Conservation (phyloP, 2,888 invertebrate species). For the Thalpophila matura region DNA sequence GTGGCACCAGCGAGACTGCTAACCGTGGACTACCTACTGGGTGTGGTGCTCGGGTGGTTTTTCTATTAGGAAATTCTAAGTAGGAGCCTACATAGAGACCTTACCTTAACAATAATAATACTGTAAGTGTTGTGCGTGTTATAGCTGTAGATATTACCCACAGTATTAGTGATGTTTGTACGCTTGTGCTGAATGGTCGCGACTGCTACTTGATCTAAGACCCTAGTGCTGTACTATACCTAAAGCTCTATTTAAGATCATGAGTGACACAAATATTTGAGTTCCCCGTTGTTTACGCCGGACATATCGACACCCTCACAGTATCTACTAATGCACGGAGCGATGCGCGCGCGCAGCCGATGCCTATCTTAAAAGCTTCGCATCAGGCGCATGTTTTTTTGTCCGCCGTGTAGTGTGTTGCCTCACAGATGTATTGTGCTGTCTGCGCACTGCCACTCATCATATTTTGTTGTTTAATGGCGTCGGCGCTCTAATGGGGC, state of each 20-base stretch:
- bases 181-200: too few relatives aligned
- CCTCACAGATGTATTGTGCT: slow-evolving; percentile 48
- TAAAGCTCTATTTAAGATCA: slow-evolving; percentile 9
- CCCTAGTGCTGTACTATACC: background rate
- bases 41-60: too few relatives aligned
- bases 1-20: too few relatives aligned
- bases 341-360: slow-evolving; percentile 50
- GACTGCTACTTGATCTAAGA: too few relatives aligned
- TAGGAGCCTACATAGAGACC: too few relatives aligned
- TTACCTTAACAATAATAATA: too few relatives aligned
- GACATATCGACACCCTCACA: slow-evolving; percentile 9
- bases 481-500: slow-evolving; percentile 18
- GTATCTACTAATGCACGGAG: slow-evolving; percentile 48
- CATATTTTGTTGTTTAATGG: slow-evolving; percentile 26
- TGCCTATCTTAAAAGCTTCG: slow-evolving; percentile 73
- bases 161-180: too few relatives aligned
- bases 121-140: too few relatives aligned
- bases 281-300: slow-evolving; percentile 4
- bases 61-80: too few relatives aligned
- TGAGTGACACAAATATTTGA: slow-evolving; percentile 30
- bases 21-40: too few relatives aligned
- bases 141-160: too few relatives aligned
- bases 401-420: slow-evolving; percentile 42
- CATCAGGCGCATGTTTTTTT: slow-evolving; percentile 53
- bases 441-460: slow-evolving; percentile 40